Evolutionary conservation across 2,888 invertebrate species (phyloP).

Genomic region (Pycnomerus fuliginosus): DNA sequence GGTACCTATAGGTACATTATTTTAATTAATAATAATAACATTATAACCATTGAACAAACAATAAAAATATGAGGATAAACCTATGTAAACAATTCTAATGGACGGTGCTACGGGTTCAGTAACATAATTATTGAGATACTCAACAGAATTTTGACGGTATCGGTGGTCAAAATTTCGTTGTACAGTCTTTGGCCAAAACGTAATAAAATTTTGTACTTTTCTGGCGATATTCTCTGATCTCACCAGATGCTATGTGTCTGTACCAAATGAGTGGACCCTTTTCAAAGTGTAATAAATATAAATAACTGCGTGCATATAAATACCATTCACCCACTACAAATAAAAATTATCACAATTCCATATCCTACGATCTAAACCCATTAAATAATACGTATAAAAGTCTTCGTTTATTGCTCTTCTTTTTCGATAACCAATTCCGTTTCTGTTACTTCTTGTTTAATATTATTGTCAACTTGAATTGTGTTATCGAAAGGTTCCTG

Average conservation of each 20-base stretch:
- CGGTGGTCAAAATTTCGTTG: background rate
- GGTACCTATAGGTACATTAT: constrained; percentile 11
- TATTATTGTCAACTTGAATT: constrained; percentile 27
- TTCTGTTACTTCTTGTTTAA: constrained; percentile 23
- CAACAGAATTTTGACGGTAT: background rate
- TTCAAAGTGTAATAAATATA: constrained; percentile 11
- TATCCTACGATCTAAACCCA: constrained; percentile 20
- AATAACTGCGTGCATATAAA: constrained; percentile 22
- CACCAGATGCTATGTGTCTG: constrained; percentile 11
- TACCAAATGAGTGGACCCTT: constrained; percentile 21
- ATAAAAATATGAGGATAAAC: constrained; percentile 2
- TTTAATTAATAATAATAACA: constrained; percentile 10
- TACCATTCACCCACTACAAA: constrained; percentile 26
- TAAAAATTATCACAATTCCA: constrained; percentile 26
- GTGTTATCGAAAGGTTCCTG: constrained; percentile 9
- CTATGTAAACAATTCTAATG: constrained; percentile 16
- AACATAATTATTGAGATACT: background rate
- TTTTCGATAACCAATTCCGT: constrained; percentile 16
- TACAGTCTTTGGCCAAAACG: background rate
- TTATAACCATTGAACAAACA: constrained; percentile 8
- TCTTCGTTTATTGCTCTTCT: constrained; percentile 24
- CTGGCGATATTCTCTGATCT: constrained; percentile 10
- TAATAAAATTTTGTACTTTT: constrained; percentile 13
- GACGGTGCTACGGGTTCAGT: constrained; percentile 15
- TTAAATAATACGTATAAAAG: constrained; percentile 22